Percentiles rank a stretch among this genome's conserved stretches.
Evolutionary conservation across 2,113 vertebrate species (phyloP).

Genomic region (Oryzias woworae): DNA sequence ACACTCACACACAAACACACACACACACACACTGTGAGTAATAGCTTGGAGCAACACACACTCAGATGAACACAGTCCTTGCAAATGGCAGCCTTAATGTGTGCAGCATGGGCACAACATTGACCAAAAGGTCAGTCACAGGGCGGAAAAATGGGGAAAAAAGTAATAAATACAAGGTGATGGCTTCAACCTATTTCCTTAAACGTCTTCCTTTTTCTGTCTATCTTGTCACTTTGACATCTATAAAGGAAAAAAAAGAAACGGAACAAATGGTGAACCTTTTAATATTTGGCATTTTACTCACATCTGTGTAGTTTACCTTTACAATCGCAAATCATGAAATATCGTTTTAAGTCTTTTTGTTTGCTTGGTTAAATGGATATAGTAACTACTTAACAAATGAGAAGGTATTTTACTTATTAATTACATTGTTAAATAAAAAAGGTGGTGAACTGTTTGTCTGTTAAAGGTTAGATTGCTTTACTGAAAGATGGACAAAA

Average conservation of each 20-base stretch:
- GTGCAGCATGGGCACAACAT: conserved; percentile 11
- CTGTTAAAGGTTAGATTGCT: no score
- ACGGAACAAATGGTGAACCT: no score
- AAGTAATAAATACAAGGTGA: not conserved
- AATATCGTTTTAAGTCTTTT: not conserved
- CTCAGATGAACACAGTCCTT: conserved; percentile 1
- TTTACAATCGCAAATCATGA: no score
- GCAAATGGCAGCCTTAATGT: conserved; percentile 36
- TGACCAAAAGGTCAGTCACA: conserved; percentile 40
- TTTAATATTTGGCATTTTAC: no score
- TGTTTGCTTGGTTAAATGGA: not conserved
- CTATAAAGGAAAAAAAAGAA: no score
- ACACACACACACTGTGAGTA: conserved; percentile 9
- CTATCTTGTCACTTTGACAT: not conserved
- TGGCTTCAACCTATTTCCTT: not conserved
- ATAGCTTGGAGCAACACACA: conserved; percentile 27
- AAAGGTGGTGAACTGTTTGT: no score
- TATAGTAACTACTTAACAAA: no score
- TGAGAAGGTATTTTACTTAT: no score
- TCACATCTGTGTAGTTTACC: no score
- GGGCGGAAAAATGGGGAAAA: conserved; percentile 6
- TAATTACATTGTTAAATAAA: no score
- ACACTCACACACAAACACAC: conserved; percentile 10
- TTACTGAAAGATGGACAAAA: no score
- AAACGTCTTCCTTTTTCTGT: not conserved